Evolutionary conservation across 2,888 invertebrate genomes (phyloP).

Genomic region (Slavum lentiscoides): DNA sequence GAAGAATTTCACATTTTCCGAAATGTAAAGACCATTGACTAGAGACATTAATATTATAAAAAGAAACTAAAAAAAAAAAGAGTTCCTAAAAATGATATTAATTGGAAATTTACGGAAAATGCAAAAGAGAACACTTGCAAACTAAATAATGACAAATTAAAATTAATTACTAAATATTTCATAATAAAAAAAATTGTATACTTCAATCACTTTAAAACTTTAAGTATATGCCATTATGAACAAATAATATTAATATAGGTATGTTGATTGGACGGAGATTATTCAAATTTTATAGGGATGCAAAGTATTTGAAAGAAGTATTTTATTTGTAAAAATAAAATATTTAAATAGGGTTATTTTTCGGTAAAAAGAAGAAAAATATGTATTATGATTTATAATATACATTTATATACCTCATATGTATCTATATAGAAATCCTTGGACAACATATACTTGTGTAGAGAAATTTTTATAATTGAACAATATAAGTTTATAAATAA

Average conservation of each 20-base stretch:
- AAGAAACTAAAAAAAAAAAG: constrained; percentile 9
- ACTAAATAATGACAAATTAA: background rate
- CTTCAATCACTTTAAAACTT: background rate
- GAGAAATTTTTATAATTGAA: background rate
- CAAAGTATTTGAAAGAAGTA: background rate
- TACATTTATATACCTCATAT: background rate
- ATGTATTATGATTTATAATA: no score
- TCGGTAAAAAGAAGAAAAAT: background rate
- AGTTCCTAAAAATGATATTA: background rate
- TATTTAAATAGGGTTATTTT: background rate
- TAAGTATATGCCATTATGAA: background rate
- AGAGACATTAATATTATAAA: background rate
- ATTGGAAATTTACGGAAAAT: background rate
- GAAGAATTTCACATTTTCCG: background rate
- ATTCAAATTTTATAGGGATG: background rate
- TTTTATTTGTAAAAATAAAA: constrained; percentile 5
- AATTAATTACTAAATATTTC: background rate
- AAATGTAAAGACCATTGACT: constrained; percentile 16
- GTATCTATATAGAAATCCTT: background rate
- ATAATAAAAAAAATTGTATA: background rate
- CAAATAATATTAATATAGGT: background rate
- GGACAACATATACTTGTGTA: no score
- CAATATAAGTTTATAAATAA: background rate
- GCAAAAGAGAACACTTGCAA: background rate
- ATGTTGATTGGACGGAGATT: constrained; percentile 24